Evolutionary conservation across 1,140 invertebrate genomes (phyloP).

Genomic region (Dendrolimus punctatus): DNA sequence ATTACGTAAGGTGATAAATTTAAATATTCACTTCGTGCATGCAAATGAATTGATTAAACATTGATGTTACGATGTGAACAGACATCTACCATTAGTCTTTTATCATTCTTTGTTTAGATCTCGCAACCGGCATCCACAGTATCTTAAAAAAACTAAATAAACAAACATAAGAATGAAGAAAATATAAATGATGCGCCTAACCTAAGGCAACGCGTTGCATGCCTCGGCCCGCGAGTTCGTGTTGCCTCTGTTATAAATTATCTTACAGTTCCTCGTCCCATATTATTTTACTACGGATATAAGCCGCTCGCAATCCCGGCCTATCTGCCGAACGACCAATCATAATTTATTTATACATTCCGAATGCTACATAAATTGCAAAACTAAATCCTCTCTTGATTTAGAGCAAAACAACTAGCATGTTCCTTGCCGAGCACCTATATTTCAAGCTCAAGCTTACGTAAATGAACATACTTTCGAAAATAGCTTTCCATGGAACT

Average conservation of each 20-base stretch:
- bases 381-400: constrained; percentile 31
- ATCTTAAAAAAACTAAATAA: constrained; percentile 61
- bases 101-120: constrained; percentile 62
- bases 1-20: constrained; percentile 37
- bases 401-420: constrained; percentile 24
- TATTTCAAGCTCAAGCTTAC: constrained; percentile 4
- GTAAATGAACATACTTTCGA: too few relatives aligned
- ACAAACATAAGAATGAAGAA: constrained; percentile 39
- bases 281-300: constrained; percentile 61
- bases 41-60: constrained; percentile 61
- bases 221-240: constrained; percentile 41
- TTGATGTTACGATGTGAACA: constrained; percentile 45
- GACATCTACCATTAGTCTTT: constrained; percentile 56
- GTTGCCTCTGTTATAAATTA: constrained; percentile 63
- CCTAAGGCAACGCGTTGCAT: constrained; percentile 54
- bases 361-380: constrained; percentile 32
- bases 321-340: constrained; percentile 43
- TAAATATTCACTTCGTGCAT: constrained; percentile 37
- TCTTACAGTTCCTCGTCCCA: constrained; percentile 52
- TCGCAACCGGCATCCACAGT: constrained; percentile 47
- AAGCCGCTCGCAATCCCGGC: constrained; percentile 51
- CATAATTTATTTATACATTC: constrained; percentile 44
- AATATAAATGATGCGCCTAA: constrained; percentile 68
- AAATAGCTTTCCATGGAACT: too few relatives aligned
- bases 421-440: constrained; percentile 19